phyloP scores from a whole-genome alignment of 1,140 invertebrate species.

The Phortica variegata region DNA sequence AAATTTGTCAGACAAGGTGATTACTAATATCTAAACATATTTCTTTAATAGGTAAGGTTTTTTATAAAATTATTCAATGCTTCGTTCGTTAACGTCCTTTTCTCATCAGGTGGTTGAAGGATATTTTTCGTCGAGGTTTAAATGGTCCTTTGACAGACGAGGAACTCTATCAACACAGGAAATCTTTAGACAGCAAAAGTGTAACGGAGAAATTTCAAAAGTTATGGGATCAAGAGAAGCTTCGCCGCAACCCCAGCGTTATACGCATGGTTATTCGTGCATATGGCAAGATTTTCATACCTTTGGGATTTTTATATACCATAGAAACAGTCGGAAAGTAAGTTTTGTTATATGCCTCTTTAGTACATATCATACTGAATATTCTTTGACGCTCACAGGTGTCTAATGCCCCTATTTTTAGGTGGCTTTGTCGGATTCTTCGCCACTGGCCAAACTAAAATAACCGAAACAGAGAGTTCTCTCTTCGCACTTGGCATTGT shows the following conservation, averaged over 20 bases:
- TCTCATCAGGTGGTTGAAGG: constrained; percentile 58
- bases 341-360: no score
- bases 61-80: no score
- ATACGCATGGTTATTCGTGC: constrained; percentile 59
- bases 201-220: constrained; percentile 43
- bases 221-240: constrained; percentile 44
- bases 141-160: constrained; percentile 57
- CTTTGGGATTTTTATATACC: constrained; percentile 60
- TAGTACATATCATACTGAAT: constrained; percentile 3
- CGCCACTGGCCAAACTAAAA: constrained; percentile 57
- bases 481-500: constrained; percentile 71
- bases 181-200: constrained; percentile 38
- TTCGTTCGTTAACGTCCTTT: no score
- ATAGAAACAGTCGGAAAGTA: constrained; percentile 62
- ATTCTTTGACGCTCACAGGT: constrained; percentile 58
- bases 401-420: constrained; percentile 69
- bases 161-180: constrained; percentile 58
- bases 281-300: constrained; percentile 60
- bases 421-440: constrained; percentile 71
- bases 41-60: no score
- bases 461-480: constrained; percentile 64
- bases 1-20: no score
- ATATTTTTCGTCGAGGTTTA: constrained; percentile 57
- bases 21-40: no score
- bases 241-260: constrained; percentile 59